phyloP scores from a whole-genome alignment of 2,888 invertebrate genomes.

The Nephrotoma appendiculata region DNA sequence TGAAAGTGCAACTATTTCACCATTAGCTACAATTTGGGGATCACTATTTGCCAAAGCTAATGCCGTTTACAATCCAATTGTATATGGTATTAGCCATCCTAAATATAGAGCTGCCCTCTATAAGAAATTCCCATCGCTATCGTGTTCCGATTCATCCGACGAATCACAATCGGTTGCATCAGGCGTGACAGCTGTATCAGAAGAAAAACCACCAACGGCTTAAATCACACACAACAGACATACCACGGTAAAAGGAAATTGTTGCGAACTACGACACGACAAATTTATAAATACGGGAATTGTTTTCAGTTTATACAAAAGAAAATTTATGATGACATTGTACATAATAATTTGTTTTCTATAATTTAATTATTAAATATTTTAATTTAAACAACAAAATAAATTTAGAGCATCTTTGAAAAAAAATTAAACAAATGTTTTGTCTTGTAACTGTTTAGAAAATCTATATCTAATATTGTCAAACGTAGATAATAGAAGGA shows the following conservation, averaged over 20 bases:
- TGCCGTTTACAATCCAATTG: constrained; percentile 41
- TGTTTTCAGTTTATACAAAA: neutral
- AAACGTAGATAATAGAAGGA: too few species aligned
- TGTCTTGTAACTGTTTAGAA: neutral
- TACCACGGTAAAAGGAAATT: neutral
- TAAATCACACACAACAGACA: neutral
- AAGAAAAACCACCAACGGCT: constrained; percentile 8
- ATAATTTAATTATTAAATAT: neutral
- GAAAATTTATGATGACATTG: neutral
- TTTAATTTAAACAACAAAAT: neutral
- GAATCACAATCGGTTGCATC: constrained; percentile 10
- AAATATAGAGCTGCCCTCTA: constrained; percentile 44
- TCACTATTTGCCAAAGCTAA: constrained; percentile 47
- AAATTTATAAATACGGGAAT: neutral
- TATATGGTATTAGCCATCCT: constrained; percentile 46
- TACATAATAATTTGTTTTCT: neutral
- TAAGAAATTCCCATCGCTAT: constrained; percentile 45
- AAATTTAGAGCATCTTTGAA: neutral
- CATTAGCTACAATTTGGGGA: constrained; percentile 39
- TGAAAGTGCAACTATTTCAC: constrained; percentile 33
- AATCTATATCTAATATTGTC: too few species aligned
- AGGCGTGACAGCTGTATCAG: constrained; percentile 10
- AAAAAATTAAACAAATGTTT: neutral
- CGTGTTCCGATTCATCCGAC: constrained; percentile 27
- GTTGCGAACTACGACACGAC: neutral